Evolutionary conservation across 2,888 invertebrate genomes (phyloP).

Genomic region (Drosophila longiperda): DNA sequence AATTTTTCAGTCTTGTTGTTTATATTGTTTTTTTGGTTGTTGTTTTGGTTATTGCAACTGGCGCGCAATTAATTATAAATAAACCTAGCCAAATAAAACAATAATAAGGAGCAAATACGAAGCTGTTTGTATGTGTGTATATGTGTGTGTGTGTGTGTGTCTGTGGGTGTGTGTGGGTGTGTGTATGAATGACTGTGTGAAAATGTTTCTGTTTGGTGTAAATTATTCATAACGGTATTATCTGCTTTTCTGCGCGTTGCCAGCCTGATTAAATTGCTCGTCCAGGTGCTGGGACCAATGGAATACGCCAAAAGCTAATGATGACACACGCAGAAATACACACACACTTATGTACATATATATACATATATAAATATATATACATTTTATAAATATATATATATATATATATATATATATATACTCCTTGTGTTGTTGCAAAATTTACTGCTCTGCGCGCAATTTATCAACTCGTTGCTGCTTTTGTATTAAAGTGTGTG

Average conservation of each 20-base stretch:
- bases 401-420: neutral
- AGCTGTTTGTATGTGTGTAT: conserved; percentile 10
- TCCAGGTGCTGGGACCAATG: conserved; percentile 26
- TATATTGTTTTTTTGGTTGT: conserved; percentile 20
- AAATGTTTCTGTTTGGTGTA: conserved; percentile 46
- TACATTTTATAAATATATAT: neutral
- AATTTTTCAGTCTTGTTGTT: neutral
- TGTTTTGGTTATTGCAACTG: conserved; percentile 24
- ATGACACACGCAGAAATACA: conserved; percentile 30
- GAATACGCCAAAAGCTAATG: conserved; percentile 55
- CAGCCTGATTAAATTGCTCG: conserved; percentile 76
- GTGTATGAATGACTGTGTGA: conserved; percentile 16
- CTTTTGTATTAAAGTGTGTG: conserved; percentile 12
- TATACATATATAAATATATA: neutral
- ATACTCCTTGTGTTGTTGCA: conserved; percentile 13
- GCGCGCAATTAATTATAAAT: conserved; percentile 71
- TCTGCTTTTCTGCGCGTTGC: conserved; percentile 69
- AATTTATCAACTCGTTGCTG: conserved; percentile 67
- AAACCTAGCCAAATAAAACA: conserved; percentile 45
- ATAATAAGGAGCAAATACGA: conserved; percentile 42
- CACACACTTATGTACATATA: neutral
- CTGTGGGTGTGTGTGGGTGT: neutral
- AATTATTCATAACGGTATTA: conserved; percentile 80
- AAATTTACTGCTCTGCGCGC: conserved; percentile 38
- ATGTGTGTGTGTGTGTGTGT: conserved; percentile 13